These are phyloP conservation scores for Paratilapia polleni DNA, from an alignment of 2,113 vertebrate genomes.

Conservation along the genomic window DNA sequence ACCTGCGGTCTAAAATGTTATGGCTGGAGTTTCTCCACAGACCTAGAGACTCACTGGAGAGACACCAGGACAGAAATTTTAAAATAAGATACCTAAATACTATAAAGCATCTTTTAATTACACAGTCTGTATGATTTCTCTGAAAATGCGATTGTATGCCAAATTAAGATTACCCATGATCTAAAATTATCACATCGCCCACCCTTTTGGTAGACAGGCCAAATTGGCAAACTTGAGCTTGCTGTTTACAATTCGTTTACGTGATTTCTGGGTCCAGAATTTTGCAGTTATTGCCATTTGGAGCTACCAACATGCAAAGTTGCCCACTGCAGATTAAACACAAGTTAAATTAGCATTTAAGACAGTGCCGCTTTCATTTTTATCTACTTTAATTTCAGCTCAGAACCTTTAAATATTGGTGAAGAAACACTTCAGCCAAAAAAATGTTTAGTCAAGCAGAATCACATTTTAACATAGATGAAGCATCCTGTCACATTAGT, in stretches of 20 bases:
- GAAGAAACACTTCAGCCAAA: not conserved
- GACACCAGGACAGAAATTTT: not conserved
- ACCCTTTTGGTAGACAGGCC: not conserved
- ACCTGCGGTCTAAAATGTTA: not conserved
- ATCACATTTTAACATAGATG: not conserved
- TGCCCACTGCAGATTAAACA: conserved; percentile 13
- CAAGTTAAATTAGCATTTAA: not conserved
- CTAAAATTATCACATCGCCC: conserved; percentile 4
- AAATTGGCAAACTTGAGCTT: conserved; percentile 16
- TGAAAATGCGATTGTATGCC: not conserved
- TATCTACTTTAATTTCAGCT: not conserved
- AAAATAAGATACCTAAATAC: not conserved
- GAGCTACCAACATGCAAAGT: not conserved
- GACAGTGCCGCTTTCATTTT: not conserved
- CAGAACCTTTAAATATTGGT: not conserved
- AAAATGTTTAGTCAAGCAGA: not conserved
- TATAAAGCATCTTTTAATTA: not conserved
- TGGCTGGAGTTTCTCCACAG: not conserved
- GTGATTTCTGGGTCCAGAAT: conserved; percentile 6
- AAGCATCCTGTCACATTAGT: not conserved
- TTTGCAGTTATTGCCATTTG: not conserved
- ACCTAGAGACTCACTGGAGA: not conserved
- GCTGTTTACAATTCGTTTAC: conserved; percentile 34
- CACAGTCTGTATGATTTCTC: not conserved
- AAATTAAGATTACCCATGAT: not conserved